Evolutionary conservation across 2,888 invertebrate species (phyloP), one percentile per base, ranked within the genome.

Genomic region (Ichneumoninae sp.): DNA sequence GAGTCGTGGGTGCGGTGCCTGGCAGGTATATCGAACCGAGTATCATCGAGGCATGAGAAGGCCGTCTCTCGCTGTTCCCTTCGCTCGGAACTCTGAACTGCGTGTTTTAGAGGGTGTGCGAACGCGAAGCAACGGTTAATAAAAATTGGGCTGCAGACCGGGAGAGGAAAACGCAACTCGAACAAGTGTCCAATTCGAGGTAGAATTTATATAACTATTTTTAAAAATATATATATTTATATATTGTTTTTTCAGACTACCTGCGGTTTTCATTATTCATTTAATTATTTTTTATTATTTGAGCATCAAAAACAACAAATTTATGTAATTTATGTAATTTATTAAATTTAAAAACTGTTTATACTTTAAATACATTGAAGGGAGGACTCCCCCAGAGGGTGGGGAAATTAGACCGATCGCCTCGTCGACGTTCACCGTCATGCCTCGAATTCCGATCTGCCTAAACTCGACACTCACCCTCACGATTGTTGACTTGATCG

Each of bases 401-500:
- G 16, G 30, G 6, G n/a, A 63, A 63, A 63, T 63, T 63, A 22
- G 63, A 63, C 16, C 33, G 63, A 33, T 63, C 30, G 63, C n/a
- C n/a, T 30, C 63, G 63, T 0, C 16, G 60, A 63, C 63, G 63
- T 30, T 63, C 63, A 33, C 63, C 33, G 63, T 63, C 19, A 74
- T 22, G 60, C 60, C 22, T 19, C 6, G 75, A 47, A 80, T 83
- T 76, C 76, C 65, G 50, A 57, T 47, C 22, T 66, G 75, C 52
- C 65, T 19, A 66, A 66, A 76, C 66, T 65, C 66, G 54, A 76
- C 71, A 50, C 54, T 75, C 75, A 63, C 19, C 57, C 26, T 65
- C 44, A 47, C 33, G 70, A 78, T 81, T 81, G 66, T 84, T 70
- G 63, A 65, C 77, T 81, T 83, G 66, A 83, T 83, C 79, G 83